Evolutionary conservation across 2,888 invertebrate species (phyloP).

Genomic region (Pinctada fucata): DNA sequence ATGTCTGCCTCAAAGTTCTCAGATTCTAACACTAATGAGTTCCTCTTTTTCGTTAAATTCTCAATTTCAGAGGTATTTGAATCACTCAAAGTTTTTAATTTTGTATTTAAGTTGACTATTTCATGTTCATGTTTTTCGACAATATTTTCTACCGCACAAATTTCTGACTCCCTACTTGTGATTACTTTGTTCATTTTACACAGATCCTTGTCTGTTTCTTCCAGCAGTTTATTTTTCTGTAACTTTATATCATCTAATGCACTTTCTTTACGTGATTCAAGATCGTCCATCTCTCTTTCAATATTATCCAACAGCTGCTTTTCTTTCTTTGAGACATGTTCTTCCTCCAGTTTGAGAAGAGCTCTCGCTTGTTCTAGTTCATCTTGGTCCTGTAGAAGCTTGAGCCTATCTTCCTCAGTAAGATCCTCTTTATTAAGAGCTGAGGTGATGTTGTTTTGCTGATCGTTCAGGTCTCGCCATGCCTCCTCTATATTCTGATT

Average conservation of each 20-base stretch:
- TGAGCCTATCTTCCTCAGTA: constrained; percentile 51
- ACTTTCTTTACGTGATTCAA: constrained; percentile 79
- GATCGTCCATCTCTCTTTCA: constrained; percentile 72
- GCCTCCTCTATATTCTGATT: constrained; percentile 57
- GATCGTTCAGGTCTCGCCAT: constrained; percentile 54
- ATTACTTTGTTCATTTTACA: constrained; percentile 47
- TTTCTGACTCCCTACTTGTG: constrained; percentile 24
- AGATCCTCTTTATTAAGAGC: constrained; percentile 28
- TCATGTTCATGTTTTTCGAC: constrained; percentile 7
- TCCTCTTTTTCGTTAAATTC: constrained; percentile 28
- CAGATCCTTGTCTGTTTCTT: constrained; percentile 33
- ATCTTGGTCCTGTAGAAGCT: constrained; percentile 50
- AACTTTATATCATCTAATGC: constrained; percentile 39
- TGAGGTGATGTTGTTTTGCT: constrained; percentile 43
- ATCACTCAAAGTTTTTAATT: constrained; percentile 12
- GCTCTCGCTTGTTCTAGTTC: constrained; percentile 59
- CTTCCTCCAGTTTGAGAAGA: constrained; percentile 61
- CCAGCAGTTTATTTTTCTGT: constrained; percentile 21
- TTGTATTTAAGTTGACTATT: constrained; percentile 8
- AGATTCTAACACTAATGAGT: constrained; percentile 27
- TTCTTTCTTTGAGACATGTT: constrained; percentile 57
- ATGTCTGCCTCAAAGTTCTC: constrained; percentile 21
- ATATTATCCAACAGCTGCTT: constrained; percentile 61
- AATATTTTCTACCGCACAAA: neutral
- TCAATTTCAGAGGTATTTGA: constrained; percentile 7